A percentile compares a stretch with the other conserved stretches of the same genome.
Conservation (phyloP, 2,888 invertebrate genomes). For the Drosophila demipolita region DNA sequence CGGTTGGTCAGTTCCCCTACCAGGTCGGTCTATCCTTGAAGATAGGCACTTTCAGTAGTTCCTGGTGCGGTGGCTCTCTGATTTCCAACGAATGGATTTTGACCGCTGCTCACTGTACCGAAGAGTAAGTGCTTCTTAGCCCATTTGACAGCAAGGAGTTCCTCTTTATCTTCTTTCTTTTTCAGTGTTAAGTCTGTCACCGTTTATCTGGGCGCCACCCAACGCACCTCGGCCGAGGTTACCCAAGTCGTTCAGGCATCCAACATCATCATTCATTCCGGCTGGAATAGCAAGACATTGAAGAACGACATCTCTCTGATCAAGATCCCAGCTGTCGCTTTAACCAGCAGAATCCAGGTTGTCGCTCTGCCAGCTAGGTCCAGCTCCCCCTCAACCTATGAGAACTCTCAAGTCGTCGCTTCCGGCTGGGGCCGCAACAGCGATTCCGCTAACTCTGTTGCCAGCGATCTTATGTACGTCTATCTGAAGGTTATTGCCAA, state of each 20-base stretch:
- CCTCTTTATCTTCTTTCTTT: not conserved
- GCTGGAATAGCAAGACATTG: slow-evolving; percentile 59
- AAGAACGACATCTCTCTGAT: slow-evolving; percentile 75
- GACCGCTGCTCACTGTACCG: slow-evolving; percentile 78
- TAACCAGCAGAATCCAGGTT: slow-evolving; percentile 19
- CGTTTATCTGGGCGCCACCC: slow-evolving; percentile 72
- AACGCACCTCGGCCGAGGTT: slow-evolving; percentile 65
- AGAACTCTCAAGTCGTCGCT: slow-evolving; percentile 23
- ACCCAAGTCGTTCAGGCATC: slow-evolving; percentile 33
- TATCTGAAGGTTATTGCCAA: slow-evolving; percentile 68
- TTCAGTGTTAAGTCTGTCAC: slow-evolving; percentile 60
- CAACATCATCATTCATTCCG: slow-evolving; percentile 82
- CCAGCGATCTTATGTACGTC: slow-evolving; percentile 59
- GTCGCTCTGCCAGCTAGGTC: slow-evolving; percentile 41
- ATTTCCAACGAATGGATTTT: slow-evolving; percentile 56
- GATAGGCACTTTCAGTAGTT: slow-evolving; percentile 30
- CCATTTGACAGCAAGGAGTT: not conserved
- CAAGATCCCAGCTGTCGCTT: slow-evolving; percentile 45
- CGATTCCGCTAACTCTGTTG: slow-evolving; percentile 62
- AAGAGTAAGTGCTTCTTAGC: slow-evolving; percentile 49
- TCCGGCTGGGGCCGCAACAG: slow-evolving; percentile 74
- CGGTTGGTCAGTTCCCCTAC: slow-evolving; percentile 68
- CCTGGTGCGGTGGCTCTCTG: slow-evolving; percentile 74
- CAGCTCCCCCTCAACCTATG: slow-evolving; percentile 52
- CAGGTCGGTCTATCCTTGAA: slow-evolving; percentile 68